phyloP scores from a whole-genome alignment of 2,888 invertebrate genomes.

The Eupithecia subfuscata region DNA sequence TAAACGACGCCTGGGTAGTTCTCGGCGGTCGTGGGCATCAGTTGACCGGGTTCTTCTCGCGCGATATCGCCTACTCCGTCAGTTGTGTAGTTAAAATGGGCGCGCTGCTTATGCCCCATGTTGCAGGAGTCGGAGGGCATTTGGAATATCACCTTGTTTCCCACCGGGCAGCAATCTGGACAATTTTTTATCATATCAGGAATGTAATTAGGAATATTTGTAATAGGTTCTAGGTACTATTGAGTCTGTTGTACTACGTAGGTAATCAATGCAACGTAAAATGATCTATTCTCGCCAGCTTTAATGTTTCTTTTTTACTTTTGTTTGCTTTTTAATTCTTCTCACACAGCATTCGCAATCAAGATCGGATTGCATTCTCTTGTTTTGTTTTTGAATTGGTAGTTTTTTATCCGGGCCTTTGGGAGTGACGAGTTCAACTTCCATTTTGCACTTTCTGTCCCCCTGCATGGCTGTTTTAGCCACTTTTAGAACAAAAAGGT shows the following conservation, averaged over 20 bases:
- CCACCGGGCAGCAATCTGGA: constrained; percentile 81
- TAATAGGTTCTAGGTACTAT: constrained; percentile 7
- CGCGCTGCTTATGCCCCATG: constrained; percentile 71
- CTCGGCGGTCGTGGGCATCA: constrained; percentile 59
- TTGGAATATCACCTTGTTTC: constrained; percentile 79
- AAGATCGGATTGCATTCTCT: constrained; percentile 67
- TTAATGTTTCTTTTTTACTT: constrained; percentile 52
- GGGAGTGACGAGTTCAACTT: constrained; percentile 87
- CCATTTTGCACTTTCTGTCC: constrained; percentile 85
- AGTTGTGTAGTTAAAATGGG: constrained; percentile 73
- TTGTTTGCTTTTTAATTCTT: constrained; percentile 54
- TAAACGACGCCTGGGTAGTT: constrained; percentile 71
- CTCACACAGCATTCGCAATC: constrained; percentile 68
- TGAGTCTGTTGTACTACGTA: constrained; percentile 18
- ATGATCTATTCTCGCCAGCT: constrained; percentile 2
- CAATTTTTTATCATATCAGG: constrained; percentile 60
- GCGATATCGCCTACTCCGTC: constrained; percentile 73
- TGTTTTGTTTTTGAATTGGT: constrained; percentile 71
- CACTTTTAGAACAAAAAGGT: constrained; percentile 86
- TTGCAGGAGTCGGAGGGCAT: constrained; percentile 72
- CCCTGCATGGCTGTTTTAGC: constrained; percentile 87
- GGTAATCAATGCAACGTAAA: constrained; percentile 14
- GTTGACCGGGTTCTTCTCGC: constrained; percentile 71
- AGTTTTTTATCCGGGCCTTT: constrained; percentile 84
- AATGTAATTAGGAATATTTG: constrained; percentile 18